Base-by-base conservation (phyloP, 2,113 vertebrate genomes). In the Caretta caretta region DNA sequence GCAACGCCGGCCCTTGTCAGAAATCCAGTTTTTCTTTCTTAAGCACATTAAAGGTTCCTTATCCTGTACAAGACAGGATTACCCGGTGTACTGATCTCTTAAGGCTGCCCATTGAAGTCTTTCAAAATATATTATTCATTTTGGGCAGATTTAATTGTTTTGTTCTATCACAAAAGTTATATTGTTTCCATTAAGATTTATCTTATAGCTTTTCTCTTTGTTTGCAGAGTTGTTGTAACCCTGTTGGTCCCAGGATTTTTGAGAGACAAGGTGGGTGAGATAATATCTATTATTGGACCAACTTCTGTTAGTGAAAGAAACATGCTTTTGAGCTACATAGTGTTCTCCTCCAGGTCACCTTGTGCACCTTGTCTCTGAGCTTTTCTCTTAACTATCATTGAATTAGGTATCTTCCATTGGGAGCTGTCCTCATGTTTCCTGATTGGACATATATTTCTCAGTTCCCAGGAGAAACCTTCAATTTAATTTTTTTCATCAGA, bases 181-280 rank as follows among this genome's bases (percentile, higher is more conserved):
- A 6, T 51, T 84, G 19, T 88, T 93, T 57, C 27, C 49, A 53
- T 8, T 35, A 38, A 79, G 54, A 27, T 51, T 83, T 91, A 79
- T 91, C 25, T 76, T 97, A 84, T 50, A 80, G n/a, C 19, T 92
- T 93, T 90, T 93, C 27, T 59, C 57, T 25, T 59, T 59, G 57
- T 59, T 25, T 59, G 27, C 11, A 29, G 57, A 29, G 11, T 29
- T 59, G 57, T 59, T 59, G 27, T 59, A 59, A 27, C 12, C 5
- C 11, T 59, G 57, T 59, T 29, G 27, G 27, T 59, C 27, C 57
- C 5, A 59, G 57, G 27, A 59, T 20, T 53, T 53, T 53, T 20
- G 53, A 53, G 53, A 53, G 19, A 53, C 57, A 29, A 59, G 4
- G 25, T 27, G 25, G 56, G 57, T 29, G 27, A 59, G 57, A 27